Conservation (phyloP, 2,888 invertebrate genomes). For the Chymomyza amoena region DNA sequence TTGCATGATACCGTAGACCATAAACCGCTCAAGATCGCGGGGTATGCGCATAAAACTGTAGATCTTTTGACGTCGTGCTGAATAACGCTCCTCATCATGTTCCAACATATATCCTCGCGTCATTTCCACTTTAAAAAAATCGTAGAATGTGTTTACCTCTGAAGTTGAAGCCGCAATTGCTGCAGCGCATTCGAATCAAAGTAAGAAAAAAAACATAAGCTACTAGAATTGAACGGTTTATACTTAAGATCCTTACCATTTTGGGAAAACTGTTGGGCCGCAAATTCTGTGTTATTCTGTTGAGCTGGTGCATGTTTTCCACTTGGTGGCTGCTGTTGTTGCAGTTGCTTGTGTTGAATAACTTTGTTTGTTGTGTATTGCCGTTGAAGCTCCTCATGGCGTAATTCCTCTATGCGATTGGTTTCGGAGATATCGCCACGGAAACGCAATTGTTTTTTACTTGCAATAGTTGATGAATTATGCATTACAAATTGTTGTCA, state of each 20-base stretch:
- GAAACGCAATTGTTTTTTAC: constrained; percentile 58
- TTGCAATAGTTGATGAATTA: constrained; percentile 31
- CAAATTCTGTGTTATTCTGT: not conserved
- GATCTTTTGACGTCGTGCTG: constrained; percentile 95
- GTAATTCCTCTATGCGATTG: constrained; percentile 52
- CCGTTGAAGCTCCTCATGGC: constrained; percentile 22
- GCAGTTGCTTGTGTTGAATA: constrained; percentile 18
- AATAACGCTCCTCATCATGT: constrained; percentile 96
- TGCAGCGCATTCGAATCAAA: not conserved
- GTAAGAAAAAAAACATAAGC: not conserved
- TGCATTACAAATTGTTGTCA: constrained; percentile 38
- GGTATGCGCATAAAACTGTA: constrained; percentile 98
- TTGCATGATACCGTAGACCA: constrained; percentile 95
- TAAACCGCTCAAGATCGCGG: constrained; percentile 93
- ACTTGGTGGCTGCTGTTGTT: constrained; percentile 3
- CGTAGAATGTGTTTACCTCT: constrained; percentile 77
- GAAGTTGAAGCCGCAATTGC: not conserved
- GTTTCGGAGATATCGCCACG: constrained; percentile 41
- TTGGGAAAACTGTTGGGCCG: constrained; percentile 37
- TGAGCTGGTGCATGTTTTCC: not conserved
- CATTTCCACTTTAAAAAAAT: constrained; percentile 91
- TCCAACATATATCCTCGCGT: constrained; percentile 95
- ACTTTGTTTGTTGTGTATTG: constrained; percentile 15
- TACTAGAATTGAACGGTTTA: not conserved
- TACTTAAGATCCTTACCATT: constrained; percentile 29